Percentiles rank a stretch among this genome's conserved stretches.
Conservation (phyloP, 2,888 invertebrate species). For the Quadroppia sp. region DNA sequence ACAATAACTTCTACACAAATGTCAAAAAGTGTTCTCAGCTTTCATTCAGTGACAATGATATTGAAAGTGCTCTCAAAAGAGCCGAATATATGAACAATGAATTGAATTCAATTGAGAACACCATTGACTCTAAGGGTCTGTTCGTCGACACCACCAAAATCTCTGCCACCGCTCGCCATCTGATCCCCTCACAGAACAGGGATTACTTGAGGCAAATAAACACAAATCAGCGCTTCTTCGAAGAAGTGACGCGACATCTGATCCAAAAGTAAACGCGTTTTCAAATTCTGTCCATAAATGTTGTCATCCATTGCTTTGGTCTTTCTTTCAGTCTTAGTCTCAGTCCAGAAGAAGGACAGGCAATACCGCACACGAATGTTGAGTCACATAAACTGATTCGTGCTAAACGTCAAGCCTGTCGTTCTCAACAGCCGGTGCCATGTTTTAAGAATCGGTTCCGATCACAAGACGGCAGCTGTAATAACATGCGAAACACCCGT, state of each 20-base stretch:
- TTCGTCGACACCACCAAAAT: slow-evolving; percentile 37
- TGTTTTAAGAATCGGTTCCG: slow-evolving; percentile 40
- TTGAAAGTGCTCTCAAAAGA: slow-evolving; percentile 20
- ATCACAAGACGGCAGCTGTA: slow-evolving; percentile 45
- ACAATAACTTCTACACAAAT: background rate
- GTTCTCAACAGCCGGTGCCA: slow-evolving; percentile 18
- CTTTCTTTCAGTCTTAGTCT: slow-evolving; percentile 28
- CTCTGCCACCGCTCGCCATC: slow-evolving; percentile 36
- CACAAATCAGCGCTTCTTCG: slow-evolving; percentile 35
- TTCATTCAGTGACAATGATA: slow-evolving; percentile 28
- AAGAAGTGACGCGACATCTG: slow-evolving; percentile 39
- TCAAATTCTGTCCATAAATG: background rate
- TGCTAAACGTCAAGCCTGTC: slow-evolving; percentile 38
- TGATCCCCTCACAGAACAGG: slow-evolving; percentile 31
- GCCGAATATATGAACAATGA: background rate
- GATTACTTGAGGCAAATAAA: slow-evolving; percentile 21
- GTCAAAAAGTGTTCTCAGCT: slow-evolving; percentile 31
- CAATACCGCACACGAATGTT: slow-evolving; percentile 10
- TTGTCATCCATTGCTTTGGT: background rate
- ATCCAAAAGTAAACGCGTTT: slow-evolving; percentile 34
- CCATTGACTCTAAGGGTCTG: slow-evolving; percentile 9
- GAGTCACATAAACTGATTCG: slow-evolving; percentile 15
- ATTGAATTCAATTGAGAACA: slow-evolving; percentile 15
- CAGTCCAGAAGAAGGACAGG: slow-evolving; percentile 24
- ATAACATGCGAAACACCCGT: slow-evolving; percentile 45